phyloP scores from a whole-genome alignment of 2,113 vertebrate species.

The Callithrix jacchus region DNA sequence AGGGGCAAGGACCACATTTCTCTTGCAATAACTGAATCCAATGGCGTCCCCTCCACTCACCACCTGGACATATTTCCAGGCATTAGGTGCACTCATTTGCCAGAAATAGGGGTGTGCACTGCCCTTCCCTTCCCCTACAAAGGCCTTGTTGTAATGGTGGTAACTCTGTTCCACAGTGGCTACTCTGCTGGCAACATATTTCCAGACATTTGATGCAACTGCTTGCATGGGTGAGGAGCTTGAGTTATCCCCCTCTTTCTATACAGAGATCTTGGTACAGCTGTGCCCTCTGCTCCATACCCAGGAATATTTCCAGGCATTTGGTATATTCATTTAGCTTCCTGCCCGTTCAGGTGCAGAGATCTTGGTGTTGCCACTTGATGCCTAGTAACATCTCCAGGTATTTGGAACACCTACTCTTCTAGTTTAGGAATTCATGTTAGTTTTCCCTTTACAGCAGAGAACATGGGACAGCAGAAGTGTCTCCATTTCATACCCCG shows the following conservation, averaged over 20 bases:
- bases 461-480: too few species aligned
- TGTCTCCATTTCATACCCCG: background rate
- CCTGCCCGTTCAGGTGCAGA: background rate
- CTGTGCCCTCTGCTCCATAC: background rate
- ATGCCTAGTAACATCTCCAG: too few species aligned
- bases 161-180: background rate
- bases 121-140: background rate
- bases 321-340: background rate
- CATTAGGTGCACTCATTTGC: background rate
- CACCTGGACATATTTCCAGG: background rate
- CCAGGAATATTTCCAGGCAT: background rate
- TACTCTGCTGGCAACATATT: background rate
- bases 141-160: background rate
- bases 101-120: background rate
- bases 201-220: background rate
- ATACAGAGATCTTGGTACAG: background rate
- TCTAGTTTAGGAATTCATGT: too few species aligned
- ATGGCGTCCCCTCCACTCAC: background rate
- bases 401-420: too few species aligned
- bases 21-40: background rate
- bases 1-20: background rate
- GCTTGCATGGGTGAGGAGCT: background rate
- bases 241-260: background rate
- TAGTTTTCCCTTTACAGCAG: too few species aligned
- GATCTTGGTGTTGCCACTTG: background rate